phyloP scores from a whole-genome alignment of 2,888 invertebrate species.

The Steromphala cineraria region DNA sequence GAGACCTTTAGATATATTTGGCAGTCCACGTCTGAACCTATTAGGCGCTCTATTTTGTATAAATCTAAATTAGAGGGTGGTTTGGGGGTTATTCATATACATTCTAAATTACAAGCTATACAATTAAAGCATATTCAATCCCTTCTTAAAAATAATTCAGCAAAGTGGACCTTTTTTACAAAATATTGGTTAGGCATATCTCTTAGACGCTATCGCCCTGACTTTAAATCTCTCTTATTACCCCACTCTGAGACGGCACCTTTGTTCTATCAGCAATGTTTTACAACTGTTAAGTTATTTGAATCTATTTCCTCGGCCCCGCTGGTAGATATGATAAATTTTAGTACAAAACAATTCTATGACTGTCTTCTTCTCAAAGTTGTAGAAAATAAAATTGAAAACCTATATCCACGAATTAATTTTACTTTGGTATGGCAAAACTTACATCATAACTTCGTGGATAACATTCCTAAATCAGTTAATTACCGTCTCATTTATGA shows the following conservation, averaged over 20 bases:
- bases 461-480: slow-evolving; percentile 1
- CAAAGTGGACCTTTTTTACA: slow-evolving; percentile 32
- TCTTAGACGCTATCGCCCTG: neutral
- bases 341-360: neutral
- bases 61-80: neutral
- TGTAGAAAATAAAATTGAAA: neutral
- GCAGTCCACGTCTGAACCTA: neutral
- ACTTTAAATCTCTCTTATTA: slow-evolving; percentile 2
- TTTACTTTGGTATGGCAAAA: neutral
- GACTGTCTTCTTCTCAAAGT: neutral
- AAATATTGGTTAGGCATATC: slow-evolving; percentile 35
- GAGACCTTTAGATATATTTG: slow-evolving; percentile 11
- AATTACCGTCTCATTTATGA: neutral
- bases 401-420: neutral
- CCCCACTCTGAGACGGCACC: slow-evolving; percentile 29
- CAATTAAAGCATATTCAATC: slow-evolving; percentile 17
- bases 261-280: slow-evolving; percentile 20
- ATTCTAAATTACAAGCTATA: neutral
- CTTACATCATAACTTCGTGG: neutral
- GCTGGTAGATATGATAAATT: neutral
- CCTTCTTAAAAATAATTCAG: slow-evolving; percentile 3
- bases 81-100: slow-evolving; percentile 12
- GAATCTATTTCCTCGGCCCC: neutral
- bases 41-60: neutral
- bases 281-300: neutral